A percentile compares a stretch with the other conserved stretches of the same genome.
Evolutionary conservation across 2,888 invertebrate species (phyloP).

Genomic region (Apodemia duryi): DNA sequence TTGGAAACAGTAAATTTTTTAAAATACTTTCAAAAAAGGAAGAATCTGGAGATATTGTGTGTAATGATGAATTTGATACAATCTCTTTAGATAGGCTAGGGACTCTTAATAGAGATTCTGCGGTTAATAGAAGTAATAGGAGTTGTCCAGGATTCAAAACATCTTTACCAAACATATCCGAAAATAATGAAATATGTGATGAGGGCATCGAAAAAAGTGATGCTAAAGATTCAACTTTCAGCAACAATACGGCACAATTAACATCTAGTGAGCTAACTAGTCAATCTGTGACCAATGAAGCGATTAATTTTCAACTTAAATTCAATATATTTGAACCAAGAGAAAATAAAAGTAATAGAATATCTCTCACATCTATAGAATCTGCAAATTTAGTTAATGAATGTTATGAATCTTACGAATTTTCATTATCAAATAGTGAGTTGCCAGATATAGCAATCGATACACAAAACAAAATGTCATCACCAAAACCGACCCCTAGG

Average conservation of each 20-base stretch:
- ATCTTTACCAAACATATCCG: constrained; percentile 69
- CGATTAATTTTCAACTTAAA: constrained; percentile 48
- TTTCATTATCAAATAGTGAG: constrained; percentile 32
- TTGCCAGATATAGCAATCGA: constrained; percentile 27
- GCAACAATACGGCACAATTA: constrained; percentile 40
- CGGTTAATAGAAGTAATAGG: constrained; percentile 68
- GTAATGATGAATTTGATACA: constrained; percentile 72
- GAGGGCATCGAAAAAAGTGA: constrained; percentile 52
- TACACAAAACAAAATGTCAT: constrained; percentile 29
- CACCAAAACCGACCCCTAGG: constrained; percentile 58
- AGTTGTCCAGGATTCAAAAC: constrained; percentile 73
- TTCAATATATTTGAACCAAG: constrained; percentile 61
- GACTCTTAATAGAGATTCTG: constrained; percentile 63
- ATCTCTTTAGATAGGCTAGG: constrained; percentile 68
- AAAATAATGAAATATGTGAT: constrained; percentile 66
- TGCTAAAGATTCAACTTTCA: constrained; percentile 44
- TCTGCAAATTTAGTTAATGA: constrained; percentile 61
- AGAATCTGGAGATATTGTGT: constrained; percentile 65
- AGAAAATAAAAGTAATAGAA: constrained; percentile 36
- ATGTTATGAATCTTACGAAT: constrained; percentile 67
- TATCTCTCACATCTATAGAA: constrained; percentile 47
- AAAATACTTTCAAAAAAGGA: constrained; percentile 69
- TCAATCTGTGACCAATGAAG: constrained; percentile 39
- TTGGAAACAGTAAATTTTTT: constrained; percentile 74
- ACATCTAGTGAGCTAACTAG: constrained; percentile 24